Evolutionary conservation across 2,888 invertebrate species (phyloP).

Genomic region (Notodonta dromedarius): DNA sequence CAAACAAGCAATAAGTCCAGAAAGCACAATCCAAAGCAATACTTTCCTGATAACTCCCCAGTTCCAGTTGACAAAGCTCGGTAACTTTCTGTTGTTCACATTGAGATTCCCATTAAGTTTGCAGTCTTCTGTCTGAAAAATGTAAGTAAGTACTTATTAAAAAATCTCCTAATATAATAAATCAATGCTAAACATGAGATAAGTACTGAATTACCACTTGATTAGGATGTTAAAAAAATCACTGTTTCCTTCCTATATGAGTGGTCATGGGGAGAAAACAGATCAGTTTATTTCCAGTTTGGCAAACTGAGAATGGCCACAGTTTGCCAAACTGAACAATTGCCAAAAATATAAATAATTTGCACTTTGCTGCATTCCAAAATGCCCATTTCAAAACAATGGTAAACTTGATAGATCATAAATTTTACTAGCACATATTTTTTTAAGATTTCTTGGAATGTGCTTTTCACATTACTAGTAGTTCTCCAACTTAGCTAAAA

Average conservation of each 20-base stretch:
- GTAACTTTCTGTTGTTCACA: constrained; percentile 78
- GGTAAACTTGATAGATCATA: not conserved
- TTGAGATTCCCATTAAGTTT: constrained; percentile 79
- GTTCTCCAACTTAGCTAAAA: too few species aligned
- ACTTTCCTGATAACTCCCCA: constrained; percentile 91
- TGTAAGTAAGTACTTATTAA: not conserved
- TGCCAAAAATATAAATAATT: not conserved
- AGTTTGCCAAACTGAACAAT: constrained; percentile 1
- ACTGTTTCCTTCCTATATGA: too few species aligned
- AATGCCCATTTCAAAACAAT: not conserved
- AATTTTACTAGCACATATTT: too few species aligned
- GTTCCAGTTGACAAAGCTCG: constrained; percentile 90
- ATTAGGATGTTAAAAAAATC: too few species aligned
- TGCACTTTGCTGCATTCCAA: not conserved
- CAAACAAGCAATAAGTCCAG: constrained; percentile 88
- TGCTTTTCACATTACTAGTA: too few species aligned
- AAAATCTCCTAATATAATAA: too few species aligned
- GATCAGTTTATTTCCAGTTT: too few species aligned
- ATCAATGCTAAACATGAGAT: too few species aligned
- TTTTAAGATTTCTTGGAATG: too few species aligned
- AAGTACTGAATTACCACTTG: too few species aligned
- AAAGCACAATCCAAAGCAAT: constrained; percentile 89
- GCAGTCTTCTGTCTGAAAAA: constrained; percentile 83
- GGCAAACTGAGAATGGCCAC: not conserved
- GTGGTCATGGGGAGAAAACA: too few species aligned